These are phyloP conservation scores for Aporophyla lueneburgensis DNA, from an alignment of 2,888 invertebrate genomes.

Conservation along the genomic window DNA sequence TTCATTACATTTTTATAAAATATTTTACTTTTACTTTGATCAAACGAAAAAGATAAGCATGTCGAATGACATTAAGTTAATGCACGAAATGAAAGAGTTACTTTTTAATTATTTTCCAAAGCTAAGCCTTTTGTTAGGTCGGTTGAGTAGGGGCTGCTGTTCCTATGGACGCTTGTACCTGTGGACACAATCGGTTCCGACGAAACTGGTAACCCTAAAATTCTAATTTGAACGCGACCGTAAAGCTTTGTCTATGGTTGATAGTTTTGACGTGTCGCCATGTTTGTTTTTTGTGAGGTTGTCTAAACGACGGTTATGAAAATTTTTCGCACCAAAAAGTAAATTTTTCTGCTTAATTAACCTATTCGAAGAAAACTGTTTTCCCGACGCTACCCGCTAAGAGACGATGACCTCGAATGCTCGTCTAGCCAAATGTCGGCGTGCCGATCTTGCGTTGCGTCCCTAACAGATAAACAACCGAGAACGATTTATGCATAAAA, in stretches of 20 bases:
- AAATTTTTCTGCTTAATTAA: too few species aligned
- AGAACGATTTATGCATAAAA: constrained; percentile 62
- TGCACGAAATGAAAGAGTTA: not conserved
- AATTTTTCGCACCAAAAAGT: too few species aligned
- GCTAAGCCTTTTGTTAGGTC: not conserved
- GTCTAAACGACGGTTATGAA: too few species aligned
- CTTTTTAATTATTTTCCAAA: not conserved
- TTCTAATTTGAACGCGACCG: too few species aligned
- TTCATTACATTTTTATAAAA: not conserved
- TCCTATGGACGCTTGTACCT: too few species aligned
- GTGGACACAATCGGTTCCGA: too few species aligned
- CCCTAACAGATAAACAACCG: constrained; percentile 77
- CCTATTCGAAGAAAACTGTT: constrained; percentile 42
- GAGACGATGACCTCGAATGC: constrained; percentile 77
- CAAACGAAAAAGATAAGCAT: not conserved
- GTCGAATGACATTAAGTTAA: not conserved
- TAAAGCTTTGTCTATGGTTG: too few species aligned
- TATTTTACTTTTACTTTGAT: not conserved
- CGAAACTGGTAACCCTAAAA: too few species aligned
- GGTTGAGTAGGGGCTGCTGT: too few species aligned
- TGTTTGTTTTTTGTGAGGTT: too few species aligned
- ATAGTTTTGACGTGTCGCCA: too few species aligned
- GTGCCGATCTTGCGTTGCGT: constrained; percentile 75
- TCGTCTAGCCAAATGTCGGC: constrained; percentile 88
- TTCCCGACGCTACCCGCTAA: constrained; percentile 74